Conservation (phyloP, 2,888 invertebrate species). For the Aphodius granarius region DNA sequence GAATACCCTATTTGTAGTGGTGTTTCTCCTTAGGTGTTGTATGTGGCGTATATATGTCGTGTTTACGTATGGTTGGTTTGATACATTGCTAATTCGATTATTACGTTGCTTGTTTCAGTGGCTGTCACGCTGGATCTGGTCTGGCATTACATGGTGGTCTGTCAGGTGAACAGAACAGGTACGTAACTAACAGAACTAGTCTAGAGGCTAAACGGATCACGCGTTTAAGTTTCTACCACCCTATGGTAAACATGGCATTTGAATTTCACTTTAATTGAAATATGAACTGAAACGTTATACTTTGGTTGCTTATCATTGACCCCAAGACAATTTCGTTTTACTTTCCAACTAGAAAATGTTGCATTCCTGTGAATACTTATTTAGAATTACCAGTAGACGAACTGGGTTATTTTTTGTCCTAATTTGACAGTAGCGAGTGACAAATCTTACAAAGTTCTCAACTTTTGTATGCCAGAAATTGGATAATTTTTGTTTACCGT, state of each 20-base stretch:
- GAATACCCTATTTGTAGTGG: no score
- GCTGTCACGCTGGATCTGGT: slow-evolving; percentile 22
- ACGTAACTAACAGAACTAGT: slow-evolving; percentile 1
- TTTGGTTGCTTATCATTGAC: no score
- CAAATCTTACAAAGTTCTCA: no score
- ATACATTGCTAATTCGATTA: slow-evolving; percentile 11
- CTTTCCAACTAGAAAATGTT: no score
- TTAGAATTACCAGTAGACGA: no score
- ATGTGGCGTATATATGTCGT: background rate
- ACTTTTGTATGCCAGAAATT: no score
- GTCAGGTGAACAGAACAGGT: slow-evolving; percentile 24
- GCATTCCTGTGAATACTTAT: no score
- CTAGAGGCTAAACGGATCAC: background rate
- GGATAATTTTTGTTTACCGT: no score
- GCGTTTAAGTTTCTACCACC: background rate
- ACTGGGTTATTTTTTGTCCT: no score
- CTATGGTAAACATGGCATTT: background rate
- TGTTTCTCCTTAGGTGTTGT: background rate
- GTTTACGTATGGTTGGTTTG: background rate
- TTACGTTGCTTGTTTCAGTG: slow-evolving; percentile 22
- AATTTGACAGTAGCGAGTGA: no score
- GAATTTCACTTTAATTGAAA: background rate
- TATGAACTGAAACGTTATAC: no score
- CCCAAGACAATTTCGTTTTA: no score
- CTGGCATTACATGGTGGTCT: slow-evolving; percentile 16